Evolutionary conservation across 2,888 invertebrate species (phyloP).

Genomic region (Scelioninae gen. 1): DNA sequence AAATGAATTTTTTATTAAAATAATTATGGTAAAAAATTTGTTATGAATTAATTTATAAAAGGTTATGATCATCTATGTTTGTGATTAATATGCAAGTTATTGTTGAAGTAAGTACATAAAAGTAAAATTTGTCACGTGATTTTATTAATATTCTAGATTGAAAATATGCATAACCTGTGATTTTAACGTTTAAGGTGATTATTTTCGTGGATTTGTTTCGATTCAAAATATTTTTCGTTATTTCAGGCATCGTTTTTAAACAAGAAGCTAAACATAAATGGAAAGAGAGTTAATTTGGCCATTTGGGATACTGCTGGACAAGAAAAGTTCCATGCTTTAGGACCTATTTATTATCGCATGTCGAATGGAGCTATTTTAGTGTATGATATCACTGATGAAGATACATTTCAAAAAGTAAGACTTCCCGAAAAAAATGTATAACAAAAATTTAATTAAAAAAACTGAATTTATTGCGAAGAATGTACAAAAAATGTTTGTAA

Average conservation of each 20-base stretch:
- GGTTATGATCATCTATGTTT: not conserved
- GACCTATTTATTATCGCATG: slow-evolving; percentile 98
- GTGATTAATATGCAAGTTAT: slow-evolving; percentile 2
- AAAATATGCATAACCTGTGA: too few species aligned
- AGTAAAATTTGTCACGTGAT: not conserved
- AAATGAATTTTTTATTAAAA: too few species aligned
- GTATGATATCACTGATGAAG: slow-evolving; percentile 98
- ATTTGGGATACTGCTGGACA: slow-evolving; percentile 99
- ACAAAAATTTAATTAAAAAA: not conserved
- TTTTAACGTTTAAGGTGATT: too few species aligned
- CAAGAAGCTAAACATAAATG: slow-evolving; percentile 95
- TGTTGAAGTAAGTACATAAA: not conserved
- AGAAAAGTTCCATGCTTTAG: slow-evolving; percentile 97
- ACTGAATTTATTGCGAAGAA: too few species aligned
- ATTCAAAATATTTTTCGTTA: not conserved
- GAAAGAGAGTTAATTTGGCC: slow-evolving; percentile 94
- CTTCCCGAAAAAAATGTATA: not conserved
- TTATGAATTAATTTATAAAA: not conserved
- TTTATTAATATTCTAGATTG: not conserved
- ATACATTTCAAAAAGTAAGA: slow-evolving; percentile 95
- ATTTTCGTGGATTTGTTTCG: too few species aligned
- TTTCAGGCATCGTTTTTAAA: slow-evolving; percentile 96
- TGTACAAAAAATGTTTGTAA: too few species aligned
- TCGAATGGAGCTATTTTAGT: slow-evolving; percentile 99
- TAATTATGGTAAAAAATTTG: too few species aligned